A percentile compares a stretch with the other conserved stretches of the same genome.
phyloP scores from a whole-genome alignment of 2,797 vertebrate genomes.

The Centropyge bicolor region DNA sequence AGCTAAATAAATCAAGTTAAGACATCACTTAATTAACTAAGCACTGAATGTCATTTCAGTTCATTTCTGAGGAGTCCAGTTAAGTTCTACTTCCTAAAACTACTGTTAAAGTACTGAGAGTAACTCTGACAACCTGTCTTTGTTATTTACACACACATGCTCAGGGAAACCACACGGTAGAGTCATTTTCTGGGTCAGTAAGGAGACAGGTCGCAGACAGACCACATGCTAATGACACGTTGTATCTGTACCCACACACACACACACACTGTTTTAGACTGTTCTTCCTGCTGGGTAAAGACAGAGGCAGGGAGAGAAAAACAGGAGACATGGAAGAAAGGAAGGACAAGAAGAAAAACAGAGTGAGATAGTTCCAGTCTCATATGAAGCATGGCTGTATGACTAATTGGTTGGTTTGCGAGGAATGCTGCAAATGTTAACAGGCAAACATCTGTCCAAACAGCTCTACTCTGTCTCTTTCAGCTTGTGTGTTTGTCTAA shows the following conservation, averaged over 20 bases:
- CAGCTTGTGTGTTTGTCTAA: constrained; percentile 57
- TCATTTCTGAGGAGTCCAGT: background rate
- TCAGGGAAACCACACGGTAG: constrained; percentile 29
- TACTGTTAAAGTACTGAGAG: background rate
- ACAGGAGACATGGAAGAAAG: constrained; percentile 4
- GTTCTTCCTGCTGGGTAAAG: background rate
- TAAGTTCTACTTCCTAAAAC: background rate
- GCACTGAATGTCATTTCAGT: constrained; percentile 2
- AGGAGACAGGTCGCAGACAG: constrained; percentile 40
- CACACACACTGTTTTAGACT: constrained; percentile 15
- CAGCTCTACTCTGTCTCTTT: constrained; percentile 45
- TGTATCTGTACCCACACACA: constrained; percentile 35
- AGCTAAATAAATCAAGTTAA: background rate
- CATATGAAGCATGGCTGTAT: constrained; percentile 61
- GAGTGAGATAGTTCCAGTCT: constrained; percentile 31
- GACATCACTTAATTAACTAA: background rate
- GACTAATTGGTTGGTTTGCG: constrained; percentile 69
- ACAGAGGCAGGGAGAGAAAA: background rate
- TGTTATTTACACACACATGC: constrained; percentile 21
- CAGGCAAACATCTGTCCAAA: constrained; percentile 67
- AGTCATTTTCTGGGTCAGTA: constrained; percentile 43
- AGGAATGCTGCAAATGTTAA: constrained; percentile 70
- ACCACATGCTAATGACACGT: constrained; percentile 56
- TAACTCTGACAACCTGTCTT: constrained; percentile 26
- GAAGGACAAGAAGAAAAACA: background rate